Percentiles rank a stretch among this genome's conserved stretches.
phyloP scores from a whole-genome alignment of 2,797 vertebrate species.

The Phataginus tricuspis region DNA sequence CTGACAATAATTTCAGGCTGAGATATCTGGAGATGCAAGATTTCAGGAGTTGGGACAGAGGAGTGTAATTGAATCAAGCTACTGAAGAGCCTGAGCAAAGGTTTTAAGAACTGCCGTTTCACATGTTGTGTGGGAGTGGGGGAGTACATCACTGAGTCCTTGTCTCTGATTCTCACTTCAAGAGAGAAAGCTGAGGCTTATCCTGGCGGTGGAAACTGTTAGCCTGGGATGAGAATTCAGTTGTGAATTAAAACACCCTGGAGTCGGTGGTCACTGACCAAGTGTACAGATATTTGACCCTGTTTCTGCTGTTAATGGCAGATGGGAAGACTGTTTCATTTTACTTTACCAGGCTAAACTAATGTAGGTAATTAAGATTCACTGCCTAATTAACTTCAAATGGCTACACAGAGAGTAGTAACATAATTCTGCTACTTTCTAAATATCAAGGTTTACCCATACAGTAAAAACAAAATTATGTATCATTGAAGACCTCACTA shows the following conservation, averaged over 20 bases:
- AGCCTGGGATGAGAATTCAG: neutral
- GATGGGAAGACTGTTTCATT: constrained; percentile 17
- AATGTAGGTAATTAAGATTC: constrained; percentile 71
- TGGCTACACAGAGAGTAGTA: constrained; percentile 50
- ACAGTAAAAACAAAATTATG: constrained; percentile 35
- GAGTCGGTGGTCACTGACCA: neutral
- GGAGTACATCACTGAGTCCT: too few relatives aligned
- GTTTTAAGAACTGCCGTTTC: neutral
- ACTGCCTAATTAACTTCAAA: constrained; percentile 72
- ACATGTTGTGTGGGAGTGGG: neutral
- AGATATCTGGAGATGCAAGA: neutral
- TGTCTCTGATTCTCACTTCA: neutral
- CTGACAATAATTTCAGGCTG: neutral
- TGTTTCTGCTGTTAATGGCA: constrained; percentile 4
- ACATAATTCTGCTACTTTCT: constrained; percentile 60
- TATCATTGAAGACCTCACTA: constrained; percentile 6
- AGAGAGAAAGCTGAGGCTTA: neutral
- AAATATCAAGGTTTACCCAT: constrained; percentile 61
- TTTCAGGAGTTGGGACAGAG: neutral
- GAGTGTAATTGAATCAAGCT: neutral
- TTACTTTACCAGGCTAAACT: constrained; percentile 56
- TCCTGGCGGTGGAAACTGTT: neutral
- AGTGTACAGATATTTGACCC: neutral
- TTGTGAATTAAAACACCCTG: neutral
- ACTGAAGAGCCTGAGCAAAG: neutral